Evolutionary conservation across 2,797 vertebrate species (phyloP), one percentile per base, ranked within the genome.

Genomic region (Crenuchus spilurus): DNA sequence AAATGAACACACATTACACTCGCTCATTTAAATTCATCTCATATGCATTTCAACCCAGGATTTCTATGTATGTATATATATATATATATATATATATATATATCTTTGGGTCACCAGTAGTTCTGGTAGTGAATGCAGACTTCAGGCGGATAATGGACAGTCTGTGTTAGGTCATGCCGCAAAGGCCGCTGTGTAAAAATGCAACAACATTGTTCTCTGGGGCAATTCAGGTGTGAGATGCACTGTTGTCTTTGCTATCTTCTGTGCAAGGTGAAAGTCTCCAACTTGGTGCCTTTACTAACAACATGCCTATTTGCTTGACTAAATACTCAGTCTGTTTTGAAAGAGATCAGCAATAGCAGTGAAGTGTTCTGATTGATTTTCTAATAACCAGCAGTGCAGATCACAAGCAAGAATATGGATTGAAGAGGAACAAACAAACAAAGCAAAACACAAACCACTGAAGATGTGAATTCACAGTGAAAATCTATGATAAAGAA

Each of bases 401-500:
- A 72, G 61, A 77, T 69, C 61, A 79, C 68, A 79, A 57, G 77
- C 49, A 61, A 63, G 49, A 75, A 70, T 58, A 58, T 57, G n/a
- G 51, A 80, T 42, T 18, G 24, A n/a, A n/a, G 22, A 42, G 39
- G n/a, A 26, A 41, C 46, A 62, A 76, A 37, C 35, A 5, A 76
- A 66, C n/a, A 35, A 52, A 39, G n/a, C 44, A 10, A 8, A 28
- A 30, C 6, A 44, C 16, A 48, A 48, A 26, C n/a, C 63, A 58
- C 74, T 31, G 39, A 85, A 72, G 68, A 22, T 33, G 66, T 78
- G 78, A 57, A 78, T 64, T 74, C 62, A 83, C 72, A 78, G 76
- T 75, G 61, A 84, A 86, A 84, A 63, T 49, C 31, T 18, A 80
- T 84, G 77, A 37, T 22, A 57, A 74, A 77, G 6, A 35, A 73